Conservation (phyloP, 2,797 vertebrate species). For the Brotula barbata region DNA sequence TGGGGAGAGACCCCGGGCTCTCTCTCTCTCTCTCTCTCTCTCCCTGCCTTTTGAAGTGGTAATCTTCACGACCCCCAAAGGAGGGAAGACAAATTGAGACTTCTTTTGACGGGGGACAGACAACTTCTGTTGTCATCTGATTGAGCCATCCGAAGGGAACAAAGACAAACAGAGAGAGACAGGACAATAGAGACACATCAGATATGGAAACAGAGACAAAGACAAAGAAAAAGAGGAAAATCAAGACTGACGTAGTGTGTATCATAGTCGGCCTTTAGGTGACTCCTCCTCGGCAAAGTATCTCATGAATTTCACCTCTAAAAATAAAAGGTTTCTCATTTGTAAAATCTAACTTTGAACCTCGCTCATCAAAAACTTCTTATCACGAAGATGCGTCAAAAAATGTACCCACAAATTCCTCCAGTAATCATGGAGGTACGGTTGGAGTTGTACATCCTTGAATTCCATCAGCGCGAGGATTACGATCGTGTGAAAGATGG, state of each 20-base stretch:
- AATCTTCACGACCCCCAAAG: conserved; percentile 69
- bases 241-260: too few relatives aligned
- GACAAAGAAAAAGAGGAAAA: not conserved
- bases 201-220: conserved; percentile 18
- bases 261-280: too few relatives aligned
- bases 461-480: conserved; percentile 31
- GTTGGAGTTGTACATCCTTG: conserved; percentile 16
- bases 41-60: conserved; percentile 78
- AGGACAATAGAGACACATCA: conserved; percentile 12
- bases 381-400: too few relatives aligned
- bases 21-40: too few relatives aligned
- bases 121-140: conserved; percentile 57
- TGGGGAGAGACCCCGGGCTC: conserved; percentile 67
- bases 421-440: not conserved
- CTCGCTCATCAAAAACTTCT: too few relatives aligned
- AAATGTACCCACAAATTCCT: conserved; percentile 8
- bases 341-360: too few relatives aligned
- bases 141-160: conserved; percentile 55
- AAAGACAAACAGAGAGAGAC: conserved; percentile 11
- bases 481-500: conserved; percentile 20
- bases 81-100: conserved; percentile 78
- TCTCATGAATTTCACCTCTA: too few relatives aligned
- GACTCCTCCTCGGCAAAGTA: too few relatives aligned
- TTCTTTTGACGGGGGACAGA: conserved; percentile 72
- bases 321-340: too few relatives aligned